Evolutionary conservation across 2,797 vertebrate genomes (phyloP).

Genomic region (Argya squamiceps): DNA sequence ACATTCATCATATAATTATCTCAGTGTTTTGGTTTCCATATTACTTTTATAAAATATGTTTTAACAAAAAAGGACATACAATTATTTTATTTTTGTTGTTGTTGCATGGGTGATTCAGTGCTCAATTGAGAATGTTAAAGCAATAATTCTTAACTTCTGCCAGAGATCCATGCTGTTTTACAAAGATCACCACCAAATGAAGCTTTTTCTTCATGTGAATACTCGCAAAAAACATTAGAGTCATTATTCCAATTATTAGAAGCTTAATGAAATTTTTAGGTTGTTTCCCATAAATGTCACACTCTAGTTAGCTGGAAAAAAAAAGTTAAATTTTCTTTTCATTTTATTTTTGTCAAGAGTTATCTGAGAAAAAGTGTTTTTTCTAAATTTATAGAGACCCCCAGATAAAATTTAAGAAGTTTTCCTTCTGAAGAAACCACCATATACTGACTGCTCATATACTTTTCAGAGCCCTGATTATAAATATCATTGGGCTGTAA

Average conservation of each 20-base stretch:
- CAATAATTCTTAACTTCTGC: neutral
- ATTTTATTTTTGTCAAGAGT: neutral
- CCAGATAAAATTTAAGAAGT: neutral
- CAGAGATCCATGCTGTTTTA: conserved; percentile 11
- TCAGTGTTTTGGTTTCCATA: conserved; percentile 18
- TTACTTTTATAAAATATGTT: conserved; percentile 18
- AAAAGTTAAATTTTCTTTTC: neutral
- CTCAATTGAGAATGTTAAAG: conserved; percentile 13
- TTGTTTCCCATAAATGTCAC: neutral
- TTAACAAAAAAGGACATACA: neutral
- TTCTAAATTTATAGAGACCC: neutral
- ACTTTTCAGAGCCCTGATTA: neutral
- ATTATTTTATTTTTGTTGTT: neutral
- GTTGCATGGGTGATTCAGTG: neutral
- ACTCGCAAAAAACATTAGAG: neutral
- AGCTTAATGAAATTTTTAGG: neutral
- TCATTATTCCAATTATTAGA: conserved; percentile 24
- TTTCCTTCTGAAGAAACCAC: neutral
- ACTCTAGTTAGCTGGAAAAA: neutral
- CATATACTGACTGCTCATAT: neutral
- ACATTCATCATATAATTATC: conserved; percentile 41
- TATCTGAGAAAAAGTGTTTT: neutral
- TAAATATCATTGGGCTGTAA: neutral
- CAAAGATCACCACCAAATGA: conserved; percentile 18
- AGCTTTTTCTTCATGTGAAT: neutral